Evolutionary conservation across 2,797 vertebrate species (phyloP).

Genomic region (Strix occidentalis): DNA sequence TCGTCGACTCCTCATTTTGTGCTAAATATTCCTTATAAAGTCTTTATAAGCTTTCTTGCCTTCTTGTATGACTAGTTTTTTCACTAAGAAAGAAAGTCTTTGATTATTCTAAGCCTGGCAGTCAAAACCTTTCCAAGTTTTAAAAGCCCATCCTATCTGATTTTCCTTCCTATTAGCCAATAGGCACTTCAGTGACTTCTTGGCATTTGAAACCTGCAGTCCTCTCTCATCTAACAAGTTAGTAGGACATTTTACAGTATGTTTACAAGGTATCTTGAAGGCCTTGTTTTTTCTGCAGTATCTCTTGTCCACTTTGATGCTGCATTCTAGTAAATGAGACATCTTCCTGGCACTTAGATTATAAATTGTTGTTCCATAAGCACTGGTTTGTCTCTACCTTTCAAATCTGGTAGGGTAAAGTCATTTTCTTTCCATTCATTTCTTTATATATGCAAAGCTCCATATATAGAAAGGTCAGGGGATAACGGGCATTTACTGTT

Average conservation of each 20-base stretch:
- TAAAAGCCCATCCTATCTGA: conserved; percentile 25
- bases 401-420: not conserved
- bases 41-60: conserved; percentile 35
- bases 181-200: not conserved
- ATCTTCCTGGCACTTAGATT: not conserved
- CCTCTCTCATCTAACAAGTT: not conserved
- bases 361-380: not conserved
- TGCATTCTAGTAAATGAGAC: not conserved
- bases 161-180: conserved; percentile 23
- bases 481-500: not conserved
- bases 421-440: not conserved
- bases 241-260: not conserved
- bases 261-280: not conserved
- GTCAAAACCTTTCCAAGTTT: conserved; percentile 12
- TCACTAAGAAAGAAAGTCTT: conserved; percentile 27
- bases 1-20: conserved; percentile 52
- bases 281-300: not conserved
- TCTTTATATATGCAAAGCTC: not conserved
- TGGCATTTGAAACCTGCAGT: not conserved
- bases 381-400: not conserved
- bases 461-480: not conserved
- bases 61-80: conserved; percentile 1
- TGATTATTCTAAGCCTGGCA: conserved; percentile 37
- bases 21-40: conserved; percentile 50
- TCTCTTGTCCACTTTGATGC: not conserved